A percentile compares a stretch with the other conserved stretches of the same genome.
phyloP scores from a whole-genome alignment of 2,113 vertebrate species.

The Prochilodus magdalenae region DNA sequence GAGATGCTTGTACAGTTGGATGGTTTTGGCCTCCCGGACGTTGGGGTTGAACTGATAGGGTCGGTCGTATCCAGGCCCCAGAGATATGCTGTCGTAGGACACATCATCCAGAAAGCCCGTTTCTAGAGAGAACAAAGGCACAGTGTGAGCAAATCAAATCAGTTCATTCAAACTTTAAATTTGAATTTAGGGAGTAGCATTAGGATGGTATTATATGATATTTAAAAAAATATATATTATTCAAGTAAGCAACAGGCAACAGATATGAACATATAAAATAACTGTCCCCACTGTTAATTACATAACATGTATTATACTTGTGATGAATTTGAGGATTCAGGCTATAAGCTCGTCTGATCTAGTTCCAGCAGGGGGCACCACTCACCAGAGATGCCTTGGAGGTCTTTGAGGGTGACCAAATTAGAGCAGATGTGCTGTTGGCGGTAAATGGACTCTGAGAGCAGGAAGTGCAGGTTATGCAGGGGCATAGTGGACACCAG shows the following conservation, averaged over 20 bases:
- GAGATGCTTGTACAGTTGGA: slow-evolving; percentile 94
- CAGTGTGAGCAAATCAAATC: too few relatives aligned
- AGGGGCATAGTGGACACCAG: slow-evolving; percentile 95
- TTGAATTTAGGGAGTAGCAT: too few relatives aligned
- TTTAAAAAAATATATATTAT: too few relatives aligned
- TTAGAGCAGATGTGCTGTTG: slow-evolving; percentile 98
- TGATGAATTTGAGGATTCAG: not conserved
- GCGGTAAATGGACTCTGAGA: slow-evolving; percentile 96
- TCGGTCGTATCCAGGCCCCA: slow-evolving; percentile 92
- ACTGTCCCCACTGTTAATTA: too few relatives aligned
- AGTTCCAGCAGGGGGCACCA: not conserved
- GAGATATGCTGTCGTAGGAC: slow-evolving; percentile 79
- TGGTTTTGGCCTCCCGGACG: slow-evolving; percentile 85
- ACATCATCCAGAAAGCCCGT: slow-evolving; percentile 90
- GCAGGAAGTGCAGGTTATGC: slow-evolving; percentile 95
- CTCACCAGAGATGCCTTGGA: slow-evolving; percentile 88
- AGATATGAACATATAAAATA: too few relatives aligned
- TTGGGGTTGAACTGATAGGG: slow-evolving; percentile 91
- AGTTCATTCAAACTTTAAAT: too few relatives aligned
- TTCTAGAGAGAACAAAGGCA: slow-evolving; percentile 76
- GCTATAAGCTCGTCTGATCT: not conserved
- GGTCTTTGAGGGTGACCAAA: slow-evolving; percentile 86
- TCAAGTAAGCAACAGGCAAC: too few relatives aligned
- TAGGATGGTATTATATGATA: too few relatives aligned
- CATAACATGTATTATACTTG: too few relatives aligned